Evolutionary conservation across 2,888 invertebrate genomes (phyloP).

Genomic region (Crossocerus cetratus): DNA sequence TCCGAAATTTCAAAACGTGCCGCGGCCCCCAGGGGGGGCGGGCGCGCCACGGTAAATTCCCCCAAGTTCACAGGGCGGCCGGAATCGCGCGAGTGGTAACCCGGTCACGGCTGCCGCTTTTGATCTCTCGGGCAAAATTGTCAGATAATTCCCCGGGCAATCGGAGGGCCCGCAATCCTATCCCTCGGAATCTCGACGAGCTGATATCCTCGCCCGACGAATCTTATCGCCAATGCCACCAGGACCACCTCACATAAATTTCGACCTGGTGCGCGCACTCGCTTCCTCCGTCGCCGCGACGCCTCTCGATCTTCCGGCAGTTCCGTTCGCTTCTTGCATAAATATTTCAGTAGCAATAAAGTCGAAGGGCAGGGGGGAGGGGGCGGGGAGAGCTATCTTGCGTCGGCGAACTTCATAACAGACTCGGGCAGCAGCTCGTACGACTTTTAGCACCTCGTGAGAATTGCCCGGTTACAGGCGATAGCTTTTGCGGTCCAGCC

Average conservation of each 20-base stretch:
- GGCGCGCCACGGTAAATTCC: slow-evolving; percentile 44
- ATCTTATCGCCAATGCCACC: slow-evolving; percentile 30
- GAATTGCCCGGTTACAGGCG: no score
- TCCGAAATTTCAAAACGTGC: background rate
- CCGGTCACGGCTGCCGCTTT: slow-evolving; percentile 49
- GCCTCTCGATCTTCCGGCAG: background rate
- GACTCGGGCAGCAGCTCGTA: no score
- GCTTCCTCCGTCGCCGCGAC: background rate
- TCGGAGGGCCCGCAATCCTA: slow-evolving; percentile 25
- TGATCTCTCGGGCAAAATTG: slow-evolving; percentile 53
- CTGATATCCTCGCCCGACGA: slow-evolving; percentile 10
- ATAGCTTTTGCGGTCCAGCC: no score
- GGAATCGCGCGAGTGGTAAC: slow-evolving; percentile 57
- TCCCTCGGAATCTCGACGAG: slow-evolving; percentile 40
- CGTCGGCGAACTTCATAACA: no score
- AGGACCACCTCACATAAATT: slow-evolving; percentile 30
- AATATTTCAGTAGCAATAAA: slow-evolving; percentile 3
- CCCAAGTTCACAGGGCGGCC: slow-evolving; percentile 42
- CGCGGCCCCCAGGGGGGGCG: slow-evolving; percentile 36
- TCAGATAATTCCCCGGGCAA: slow-evolving; percentile 53
- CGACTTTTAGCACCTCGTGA: no score
- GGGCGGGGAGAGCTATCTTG: no score
- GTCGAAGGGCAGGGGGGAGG: background rate
- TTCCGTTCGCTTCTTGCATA: background rate
- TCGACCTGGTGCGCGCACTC: background rate